Evolutionary conservation across 1,140 invertebrate genomes (phyloP).

Genomic region (Globodera rostochiensis): DNA sequence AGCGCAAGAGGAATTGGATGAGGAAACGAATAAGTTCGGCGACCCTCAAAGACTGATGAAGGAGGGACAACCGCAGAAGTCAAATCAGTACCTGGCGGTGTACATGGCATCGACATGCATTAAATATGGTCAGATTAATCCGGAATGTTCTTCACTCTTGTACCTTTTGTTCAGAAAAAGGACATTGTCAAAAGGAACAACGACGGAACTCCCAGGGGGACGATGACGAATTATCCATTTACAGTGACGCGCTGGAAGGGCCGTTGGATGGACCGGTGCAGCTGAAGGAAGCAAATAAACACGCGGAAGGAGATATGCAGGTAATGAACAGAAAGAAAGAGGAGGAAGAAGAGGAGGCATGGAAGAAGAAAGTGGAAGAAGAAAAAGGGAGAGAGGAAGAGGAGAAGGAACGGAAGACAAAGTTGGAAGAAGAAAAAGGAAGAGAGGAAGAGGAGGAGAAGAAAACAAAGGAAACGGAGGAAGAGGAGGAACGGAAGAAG

Average conservation of each 20-base stretch:
- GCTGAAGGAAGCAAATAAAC: background rate
- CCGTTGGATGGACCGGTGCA: background rate
- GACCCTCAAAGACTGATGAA: background rate
- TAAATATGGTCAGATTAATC: background rate
- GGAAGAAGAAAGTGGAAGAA: too few relatives aligned
- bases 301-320: too few relatives aligned
- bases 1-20: background rate
- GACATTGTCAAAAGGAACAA: background rate
- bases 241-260: conserved; percentile 23
- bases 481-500: too few relatives aligned
- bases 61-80: background rate
- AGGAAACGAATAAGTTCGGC: background rate
- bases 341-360: too few relatives aligned
- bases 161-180: background rate
- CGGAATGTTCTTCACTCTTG: background rate
- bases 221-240: conserved; percentile 20
- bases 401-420: too few relatives aligned
- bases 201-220: background rate
- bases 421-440: too few relatives aligned
- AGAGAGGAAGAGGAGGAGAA: too few relatives aligned
- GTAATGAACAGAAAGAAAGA: too few relatives aligned
- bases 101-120: background rate
- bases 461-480: too few relatives aligned
- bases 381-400: too few relatives aligned
- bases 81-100: background rate